A percentile compares a stretch with the other conserved stretches of the same genome.
These are phyloP conservation scores for Typhlichthys subterraneus DNA, from an alignment of 2,797 vertebrate species.

Conservation along the genomic window DNA sequence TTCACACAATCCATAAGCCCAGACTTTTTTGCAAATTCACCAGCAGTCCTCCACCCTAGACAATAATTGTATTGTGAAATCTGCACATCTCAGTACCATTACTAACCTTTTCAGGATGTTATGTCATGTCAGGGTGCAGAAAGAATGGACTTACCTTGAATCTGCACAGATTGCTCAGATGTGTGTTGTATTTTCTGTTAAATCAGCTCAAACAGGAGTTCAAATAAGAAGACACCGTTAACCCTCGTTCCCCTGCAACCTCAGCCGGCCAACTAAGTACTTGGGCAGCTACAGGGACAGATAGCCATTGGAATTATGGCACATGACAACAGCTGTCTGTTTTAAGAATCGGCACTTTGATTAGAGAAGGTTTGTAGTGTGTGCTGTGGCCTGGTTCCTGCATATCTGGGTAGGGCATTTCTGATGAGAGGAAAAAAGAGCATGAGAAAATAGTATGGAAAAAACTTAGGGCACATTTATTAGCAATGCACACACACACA, in stretches of 20 bases:
- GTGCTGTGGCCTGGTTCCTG: conserved; percentile 79
- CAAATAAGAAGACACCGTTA: conserved; percentile 40
- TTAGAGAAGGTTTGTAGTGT: conserved; percentile 74
- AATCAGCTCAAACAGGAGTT: conserved; percentile 48
- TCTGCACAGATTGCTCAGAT: conserved; percentile 52
- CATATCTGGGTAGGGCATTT: conserved; percentile 81
- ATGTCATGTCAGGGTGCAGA: conserved; percentile 37
- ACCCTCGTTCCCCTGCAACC: conserved; percentile 59
- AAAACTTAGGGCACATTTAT: conserved; percentile 51
- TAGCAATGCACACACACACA: conserved; percentile 34
- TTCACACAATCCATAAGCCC: too few relatives aligned
- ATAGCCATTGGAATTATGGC: conserved; percentile 78
- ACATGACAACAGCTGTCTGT: conserved; percentile 86
- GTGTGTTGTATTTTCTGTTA: conserved; percentile 40
- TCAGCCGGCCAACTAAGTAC: conserved; percentile 70
- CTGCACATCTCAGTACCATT: conserved; percentile 28
- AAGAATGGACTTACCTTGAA: conserved; percentile 71
- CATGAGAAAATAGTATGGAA: conserved; percentile 52
- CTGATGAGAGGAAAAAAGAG: conserved; percentile 48
- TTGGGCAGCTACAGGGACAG: conserved; percentile 63
- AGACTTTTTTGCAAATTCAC: neutral
- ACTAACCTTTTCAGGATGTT: conserved; percentile 23
- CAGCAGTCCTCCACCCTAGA: neutral
- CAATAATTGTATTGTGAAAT: conserved; percentile 24
- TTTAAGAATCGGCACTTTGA: conserved; percentile 87